Evolutionary conservation across 2,113 vertebrate genomes (phyloP).

Genomic region (Elgaria multicarinata): DNA sequence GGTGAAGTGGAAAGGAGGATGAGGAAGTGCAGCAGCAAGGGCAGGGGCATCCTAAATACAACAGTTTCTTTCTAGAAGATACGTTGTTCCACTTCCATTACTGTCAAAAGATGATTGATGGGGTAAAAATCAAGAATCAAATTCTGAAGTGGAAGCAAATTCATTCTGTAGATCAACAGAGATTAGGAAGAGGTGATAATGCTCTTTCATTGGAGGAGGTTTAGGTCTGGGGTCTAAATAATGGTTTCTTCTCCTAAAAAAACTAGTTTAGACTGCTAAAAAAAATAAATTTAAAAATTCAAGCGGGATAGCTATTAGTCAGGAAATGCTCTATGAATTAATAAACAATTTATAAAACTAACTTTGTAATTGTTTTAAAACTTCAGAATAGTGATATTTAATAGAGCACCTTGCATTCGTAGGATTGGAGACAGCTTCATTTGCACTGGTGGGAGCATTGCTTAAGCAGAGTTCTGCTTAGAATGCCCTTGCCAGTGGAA

Average conservation of each 20-base stretch:
- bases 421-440: no score
- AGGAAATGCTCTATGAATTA: not conserved
- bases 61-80: not conserved
- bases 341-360: not conserved
- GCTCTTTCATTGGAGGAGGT: not conserved
- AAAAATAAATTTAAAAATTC: not conserved
- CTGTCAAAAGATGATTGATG: not conserved
- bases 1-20: no score
- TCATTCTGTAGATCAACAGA: not conserved
- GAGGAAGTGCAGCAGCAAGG: no score
- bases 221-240: not conserved
- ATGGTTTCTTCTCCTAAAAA: not conserved
- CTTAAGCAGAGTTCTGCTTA: no score
- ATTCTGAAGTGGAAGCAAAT: not conserved
- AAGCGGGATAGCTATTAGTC: not conserved
- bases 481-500: no score
- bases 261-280: not conserved
- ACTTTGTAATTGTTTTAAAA: not conserved
- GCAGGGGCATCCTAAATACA: not conserved
- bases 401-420: not conserved
- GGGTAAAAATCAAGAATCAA: not conserved
- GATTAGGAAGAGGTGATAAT: not conserved
- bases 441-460: no score
- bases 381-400: not conserved
- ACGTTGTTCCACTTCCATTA: not conserved